These are phyloP conservation scores for Cryptocheilus praepositus DNA, from an alignment of 2,888 invertebrate genomes.

Conservation along the genomic window DNA sequence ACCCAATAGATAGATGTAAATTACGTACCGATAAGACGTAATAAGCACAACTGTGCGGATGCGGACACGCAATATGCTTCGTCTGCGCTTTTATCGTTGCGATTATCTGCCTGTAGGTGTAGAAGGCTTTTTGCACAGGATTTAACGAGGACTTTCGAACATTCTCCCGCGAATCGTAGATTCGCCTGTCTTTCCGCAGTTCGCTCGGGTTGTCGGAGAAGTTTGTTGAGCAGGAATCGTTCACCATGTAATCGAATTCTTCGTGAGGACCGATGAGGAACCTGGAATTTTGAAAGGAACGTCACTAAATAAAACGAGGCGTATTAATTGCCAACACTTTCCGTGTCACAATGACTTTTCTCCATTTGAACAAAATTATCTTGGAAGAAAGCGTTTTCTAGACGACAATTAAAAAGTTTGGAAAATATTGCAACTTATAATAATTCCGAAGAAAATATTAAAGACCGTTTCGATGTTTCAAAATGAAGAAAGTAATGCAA, in stretches of 20 bases:
- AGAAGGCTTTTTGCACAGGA: conserved; percentile 73
- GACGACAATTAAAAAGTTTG: too few species aligned
- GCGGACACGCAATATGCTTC: conserved; percentile 78
- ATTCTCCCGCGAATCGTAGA: conserved; percentile 4
- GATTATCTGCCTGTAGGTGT: conserved; percentile 74
- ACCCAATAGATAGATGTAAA: too few species aligned
- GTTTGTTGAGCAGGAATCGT: conserved; percentile 53
- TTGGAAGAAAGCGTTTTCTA: too few species aligned
- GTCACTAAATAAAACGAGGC: too few species aligned
- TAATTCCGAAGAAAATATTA: too few species aligned
- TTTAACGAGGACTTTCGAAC: conserved; percentile 57
- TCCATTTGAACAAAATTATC: too few species aligned
- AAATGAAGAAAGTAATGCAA: too few species aligned
- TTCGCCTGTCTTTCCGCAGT: conserved; percentile 40
- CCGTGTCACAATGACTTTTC: too few species aligned
- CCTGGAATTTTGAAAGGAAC: conserved; percentile 70
- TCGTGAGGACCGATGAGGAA: conserved; percentile 81
- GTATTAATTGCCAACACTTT: too few species aligned
- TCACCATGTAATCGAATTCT: conserved; percentile 73
- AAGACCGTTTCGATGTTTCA: too few species aligned
- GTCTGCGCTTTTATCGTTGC: conserved; percentile 76
- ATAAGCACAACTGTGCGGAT: conserved; percentile 79
- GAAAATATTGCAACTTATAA: too few species aligned
- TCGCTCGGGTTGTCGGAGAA: conserved; percentile 26
- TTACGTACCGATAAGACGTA: conserved; percentile 77